Evolutionary conservation across 2,113 vertebrate genomes (phyloP), one percentile per base, ranked within the genome.

Genomic region (Tenebrosternarchus preto): DNA sequence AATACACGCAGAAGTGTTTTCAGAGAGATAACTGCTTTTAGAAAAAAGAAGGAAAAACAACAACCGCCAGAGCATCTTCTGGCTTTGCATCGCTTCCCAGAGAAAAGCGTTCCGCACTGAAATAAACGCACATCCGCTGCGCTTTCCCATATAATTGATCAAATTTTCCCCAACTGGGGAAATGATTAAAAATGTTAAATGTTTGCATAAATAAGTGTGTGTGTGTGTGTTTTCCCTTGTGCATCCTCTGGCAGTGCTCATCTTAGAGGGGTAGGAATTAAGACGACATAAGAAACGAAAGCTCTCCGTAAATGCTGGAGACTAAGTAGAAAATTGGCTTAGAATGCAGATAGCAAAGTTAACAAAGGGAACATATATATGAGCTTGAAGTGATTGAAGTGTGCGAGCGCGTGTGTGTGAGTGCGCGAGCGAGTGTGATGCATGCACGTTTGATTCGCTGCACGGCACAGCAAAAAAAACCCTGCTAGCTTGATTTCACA

Each of bases 251-350:
- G 90, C 87, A 88, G 88, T 83, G 89, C 88, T 92, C 92, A 94
- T 92, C 91, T 91, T 86, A 85, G 86, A 86, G 88, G 86, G 83
- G 88, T 92, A 94, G 87, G 92, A 92, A 96, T 94, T 93, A 95
- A 95, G 92, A 93, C 93, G 92, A 94, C 91, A 91, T 92, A 94
- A 87, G 91, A 92, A 93, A 95, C 89, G 86, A 94, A 95, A 89
- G 92, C 90, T 88, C 88, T 94, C 89, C 94, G 93, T 92, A 94
- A 95, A 94, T 90, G 92, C 90, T 87, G 92, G 88, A 93, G 93
- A 93, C 92, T 94, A 94, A 95, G 94, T 94, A 96, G 95, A 96
- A 97, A 98, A 98, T 96, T 95, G 96, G 95, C 94, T 97, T 97
- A 97, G 91, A 84, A 91, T 89, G 86, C 90, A 94, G 93, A 94